These are phyloP conservation scores for Gallinago jamesoni DNA, from an alignment of 2,113 vertebrate genomes.

Conservation along the genomic window DNA sequence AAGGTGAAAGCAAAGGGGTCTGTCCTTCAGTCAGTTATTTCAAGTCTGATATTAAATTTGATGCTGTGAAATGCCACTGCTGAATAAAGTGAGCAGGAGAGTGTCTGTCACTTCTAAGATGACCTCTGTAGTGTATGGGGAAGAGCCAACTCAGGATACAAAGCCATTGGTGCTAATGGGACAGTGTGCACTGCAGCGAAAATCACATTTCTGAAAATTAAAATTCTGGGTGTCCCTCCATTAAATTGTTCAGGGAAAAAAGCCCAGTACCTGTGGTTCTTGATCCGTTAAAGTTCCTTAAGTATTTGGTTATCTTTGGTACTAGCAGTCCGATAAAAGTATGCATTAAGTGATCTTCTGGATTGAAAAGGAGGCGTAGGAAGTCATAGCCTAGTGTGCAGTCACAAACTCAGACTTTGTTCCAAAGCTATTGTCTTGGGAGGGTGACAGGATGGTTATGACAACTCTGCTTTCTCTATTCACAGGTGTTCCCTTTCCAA, in stretches of 20 bases:
- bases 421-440: neutral
- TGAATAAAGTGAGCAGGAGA: neutral
- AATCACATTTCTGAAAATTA: neutral
- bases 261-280: neutral
- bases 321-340: neutral
- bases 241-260: neutral
- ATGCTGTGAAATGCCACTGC: neutral
- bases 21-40: neutral
- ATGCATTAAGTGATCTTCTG: neutral
- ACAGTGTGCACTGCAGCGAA: neutral
- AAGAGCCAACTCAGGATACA: neutral
- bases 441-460: neutral
- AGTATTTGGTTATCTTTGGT: neutral
- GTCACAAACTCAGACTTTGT: neutral
- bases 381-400: neutral
- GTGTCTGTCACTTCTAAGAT: neutral
- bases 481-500: conserved; percentile 86
- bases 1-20: neutral
- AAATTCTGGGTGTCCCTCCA: neutral
- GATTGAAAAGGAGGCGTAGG: neutral
- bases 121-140: neutral
- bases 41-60: neutral
- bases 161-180: neutral
- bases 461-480: neutral
- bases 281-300: neutral